phyloP scores from a whole-genome alignment of 2,888 invertebrate genomes.

The Drosophila fulvimacula region DNA sequence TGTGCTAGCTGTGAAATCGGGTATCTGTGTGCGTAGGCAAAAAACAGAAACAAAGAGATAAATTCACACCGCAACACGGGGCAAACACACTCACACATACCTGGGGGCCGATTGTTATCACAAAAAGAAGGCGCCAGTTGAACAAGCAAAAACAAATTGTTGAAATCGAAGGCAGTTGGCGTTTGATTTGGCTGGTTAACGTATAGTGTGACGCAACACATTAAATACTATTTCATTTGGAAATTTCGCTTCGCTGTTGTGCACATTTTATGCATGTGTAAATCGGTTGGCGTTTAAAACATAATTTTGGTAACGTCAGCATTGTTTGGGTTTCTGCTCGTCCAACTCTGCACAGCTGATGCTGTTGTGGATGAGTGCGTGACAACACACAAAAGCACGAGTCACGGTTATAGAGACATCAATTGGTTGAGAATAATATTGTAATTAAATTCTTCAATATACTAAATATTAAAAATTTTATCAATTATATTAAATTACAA shows the following conservation, averaged over 20 bases:
- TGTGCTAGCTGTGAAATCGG: not conserved
- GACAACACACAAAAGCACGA: not conserved
- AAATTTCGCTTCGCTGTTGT: constrained; percentile 11
- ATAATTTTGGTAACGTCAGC: constrained; percentile 70
- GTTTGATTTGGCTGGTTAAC: constrained; percentile 34
- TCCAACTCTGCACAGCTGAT: constrained; percentile 34
- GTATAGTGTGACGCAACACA: constrained; percentile 39
- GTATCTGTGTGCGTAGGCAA: constrained; percentile 27
- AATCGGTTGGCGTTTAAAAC: constrained; percentile 36
- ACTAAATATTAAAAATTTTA: too few species aligned
- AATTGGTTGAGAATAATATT: not conserved
- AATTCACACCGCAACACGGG: not conserved
- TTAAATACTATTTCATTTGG: constrained; percentile 25
- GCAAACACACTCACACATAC: constrained; percentile 11
- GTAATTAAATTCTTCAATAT: too few species aligned
- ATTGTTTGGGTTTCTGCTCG: constrained; percentile 57
- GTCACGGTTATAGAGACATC: not conserved
- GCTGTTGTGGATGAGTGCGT: constrained; percentile 11
- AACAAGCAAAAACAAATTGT: constrained; percentile 42
- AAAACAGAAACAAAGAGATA: constrained; percentile 26
- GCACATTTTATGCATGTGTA: constrained; percentile 53
- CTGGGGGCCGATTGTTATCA: constrained; percentile 39
- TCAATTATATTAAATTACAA: not conserved
- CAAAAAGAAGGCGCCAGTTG: constrained; percentile 35
- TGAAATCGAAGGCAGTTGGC: constrained; percentile 41